A percentile compares a stretch with the other conserved stretches of the same genome.
Evolutionary conservation across 92 coral and sea anemone species (phyloP).

Genomic region (Pocillopora meandrina): DNA sequence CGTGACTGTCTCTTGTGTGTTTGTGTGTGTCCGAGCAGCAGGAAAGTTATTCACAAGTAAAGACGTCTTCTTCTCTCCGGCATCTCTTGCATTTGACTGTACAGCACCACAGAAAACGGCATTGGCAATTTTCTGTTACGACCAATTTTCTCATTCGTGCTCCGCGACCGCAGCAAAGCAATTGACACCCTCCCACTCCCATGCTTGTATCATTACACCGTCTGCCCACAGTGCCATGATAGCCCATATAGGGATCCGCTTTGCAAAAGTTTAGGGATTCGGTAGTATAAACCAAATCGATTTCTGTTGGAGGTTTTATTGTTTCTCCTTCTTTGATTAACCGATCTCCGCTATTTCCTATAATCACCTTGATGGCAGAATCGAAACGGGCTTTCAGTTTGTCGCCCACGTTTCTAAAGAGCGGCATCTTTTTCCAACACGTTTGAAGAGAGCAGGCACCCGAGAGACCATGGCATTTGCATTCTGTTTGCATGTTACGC

Average conservation of each 20-base stretch:
- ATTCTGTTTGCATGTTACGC: constrained; percentile 71
- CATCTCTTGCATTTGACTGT: constrained; percentile 80
- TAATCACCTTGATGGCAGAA: constrained; percentile 85
- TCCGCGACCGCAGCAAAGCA: constrained; percentile 87
- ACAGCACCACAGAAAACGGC: constrained; percentile 94
- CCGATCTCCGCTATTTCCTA: constrained; percentile 73
- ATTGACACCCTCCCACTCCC: constrained; percentile 88
- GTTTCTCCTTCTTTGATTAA: constrained; percentile 71
- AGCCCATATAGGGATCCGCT: constrained; percentile 68
- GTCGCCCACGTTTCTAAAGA: constrained; percentile 71
- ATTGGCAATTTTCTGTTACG: constrained; percentile 69
- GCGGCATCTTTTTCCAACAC: constrained; percentile 82
- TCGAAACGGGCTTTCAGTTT: constrained; percentile 83
- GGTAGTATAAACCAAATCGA: constrained; percentile 90
- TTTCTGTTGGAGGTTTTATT: constrained; percentile 84
- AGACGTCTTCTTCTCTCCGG: constrained; percentile 44
- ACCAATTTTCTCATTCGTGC: constrained; percentile 36
- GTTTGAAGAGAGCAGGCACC: constrained; percentile 77
- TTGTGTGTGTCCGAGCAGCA: background rate
- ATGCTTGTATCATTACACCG: constrained; percentile 76
- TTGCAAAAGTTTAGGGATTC: constrained; percentile 90
- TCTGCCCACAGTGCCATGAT: constrained; percentile 89
- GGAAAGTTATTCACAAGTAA: constrained; percentile 56
- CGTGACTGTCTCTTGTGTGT: background rate
- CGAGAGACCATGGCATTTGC: constrained; percentile 96